A percentile compares a stretch with the other conserved stretches of the same genome.
Conservation (phyloP, 2,113 vertebrate species). For the Pavo muticus region DNA sequence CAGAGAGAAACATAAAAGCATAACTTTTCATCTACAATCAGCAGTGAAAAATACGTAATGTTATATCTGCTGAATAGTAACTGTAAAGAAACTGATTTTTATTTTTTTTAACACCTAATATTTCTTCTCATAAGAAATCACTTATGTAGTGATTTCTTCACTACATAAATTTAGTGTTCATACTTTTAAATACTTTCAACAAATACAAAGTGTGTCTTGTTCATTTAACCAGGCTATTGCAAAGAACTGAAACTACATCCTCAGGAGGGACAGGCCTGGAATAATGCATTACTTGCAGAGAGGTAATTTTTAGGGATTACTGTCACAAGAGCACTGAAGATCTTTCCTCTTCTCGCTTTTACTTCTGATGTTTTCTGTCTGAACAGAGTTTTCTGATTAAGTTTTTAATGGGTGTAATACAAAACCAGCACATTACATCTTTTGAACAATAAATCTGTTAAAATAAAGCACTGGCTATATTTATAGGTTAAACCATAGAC, state of each 20-base stretch:
- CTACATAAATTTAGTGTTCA: neutral
- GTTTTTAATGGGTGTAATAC: neutral
- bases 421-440: neutral
- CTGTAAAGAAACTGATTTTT: neutral
- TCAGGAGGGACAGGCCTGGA: neutral
- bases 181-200: neutral
- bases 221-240: neutral
- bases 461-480: neutral
- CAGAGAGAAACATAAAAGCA: neutral
- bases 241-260: neutral
- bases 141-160: neutral
- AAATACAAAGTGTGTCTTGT: rapidly evolving
- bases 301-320: conserved; percentile 20
- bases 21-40: neutral
- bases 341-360: conserved; percentile 9
- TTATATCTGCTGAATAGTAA: neutral
- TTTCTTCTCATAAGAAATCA: neutral
- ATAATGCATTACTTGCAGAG: neutral
- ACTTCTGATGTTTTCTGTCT: neutral
- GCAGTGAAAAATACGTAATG: neutral
- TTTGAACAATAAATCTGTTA: neutral
- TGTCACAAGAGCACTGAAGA: neutral
- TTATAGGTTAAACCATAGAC: conserved; percentile 17
- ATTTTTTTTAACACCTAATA: neutral
- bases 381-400: conserved; percentile 1